Percentiles rank a stretch among this genome's conserved stretches.
Conservation (phyloP, 53 echinoderm and acorn worm species). For the Holothuria scabra region DNA sequence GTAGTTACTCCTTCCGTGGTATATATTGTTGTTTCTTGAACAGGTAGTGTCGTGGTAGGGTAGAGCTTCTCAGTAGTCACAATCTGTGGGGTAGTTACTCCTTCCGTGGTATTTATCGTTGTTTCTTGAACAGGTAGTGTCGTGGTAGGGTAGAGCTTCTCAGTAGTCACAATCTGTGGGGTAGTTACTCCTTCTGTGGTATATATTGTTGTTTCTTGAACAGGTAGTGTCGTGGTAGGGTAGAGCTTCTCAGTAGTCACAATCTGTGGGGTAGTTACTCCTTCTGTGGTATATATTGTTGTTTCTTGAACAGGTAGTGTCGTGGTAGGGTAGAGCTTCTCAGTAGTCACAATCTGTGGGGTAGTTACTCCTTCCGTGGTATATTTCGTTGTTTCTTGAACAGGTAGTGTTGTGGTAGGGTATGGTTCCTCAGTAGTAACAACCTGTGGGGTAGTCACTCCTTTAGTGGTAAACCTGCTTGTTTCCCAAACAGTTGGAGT, state of each 20-base stretch:
- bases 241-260: too few species aligned
- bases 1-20: slow-evolving; percentile 37
- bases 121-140: slow-evolving; percentile 30
- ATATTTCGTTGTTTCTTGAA: not conserved
- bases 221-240: not conserved
- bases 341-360: not conserved
- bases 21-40: not conserved
- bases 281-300: not conserved
- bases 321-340: not conserved
- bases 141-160: not conserved
- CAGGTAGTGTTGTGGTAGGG: not conserved
- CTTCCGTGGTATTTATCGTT: slow-evolving; percentile 33
- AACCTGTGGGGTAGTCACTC: not conserved
- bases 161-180: slow-evolving; percentile 20
- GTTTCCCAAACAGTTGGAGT: not conserved
- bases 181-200: slow-evolving; percentile 4
- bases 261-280: not conserved
- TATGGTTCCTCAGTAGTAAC: slow-evolving; percentile 27
- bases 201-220: not conserved
- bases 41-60: not conserved
- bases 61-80: not conserved
- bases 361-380: slow-evolving; percentile 23
- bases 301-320: slow-evolving; percentile 8
- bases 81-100: slow-evolving; percentile 42
- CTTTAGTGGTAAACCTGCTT: not conserved